phyloP scores from a whole-genome alignment of 2,797 vertebrate genomes.

The Sebastes dallii region DNA sequence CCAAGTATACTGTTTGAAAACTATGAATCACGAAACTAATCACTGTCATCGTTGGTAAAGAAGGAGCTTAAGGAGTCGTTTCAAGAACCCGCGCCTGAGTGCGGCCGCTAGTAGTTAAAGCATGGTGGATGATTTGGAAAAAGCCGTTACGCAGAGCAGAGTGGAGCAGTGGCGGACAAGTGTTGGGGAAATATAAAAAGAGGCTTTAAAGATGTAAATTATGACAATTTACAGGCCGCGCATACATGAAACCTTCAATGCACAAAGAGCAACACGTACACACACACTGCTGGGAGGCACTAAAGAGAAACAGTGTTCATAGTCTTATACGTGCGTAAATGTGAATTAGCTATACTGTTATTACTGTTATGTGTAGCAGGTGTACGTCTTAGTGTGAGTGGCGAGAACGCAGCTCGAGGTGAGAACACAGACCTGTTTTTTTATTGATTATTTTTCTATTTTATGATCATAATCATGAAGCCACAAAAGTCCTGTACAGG shows the following conservation, averaged over 20 bases:
- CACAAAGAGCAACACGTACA: background rate
- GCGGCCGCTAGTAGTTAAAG: constrained; percentile 4
- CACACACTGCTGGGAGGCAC: background rate
- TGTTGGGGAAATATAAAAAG: constrained; percentile 2
- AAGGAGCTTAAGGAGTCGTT: background rate
- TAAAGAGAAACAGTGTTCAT: background rate
- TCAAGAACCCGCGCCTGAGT: background rate
- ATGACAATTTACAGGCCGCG: background rate
- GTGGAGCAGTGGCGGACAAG: background rate
- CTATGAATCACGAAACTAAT: constrained; percentile 21
- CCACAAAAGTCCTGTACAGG: constrained; percentile 43
- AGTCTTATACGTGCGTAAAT: background rate
- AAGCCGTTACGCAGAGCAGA: background rate
- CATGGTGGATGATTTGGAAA: background rate
- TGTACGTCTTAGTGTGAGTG: background rate
- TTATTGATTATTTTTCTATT: constrained; percentile 27
- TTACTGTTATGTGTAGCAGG: background rate
- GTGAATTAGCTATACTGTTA: background rate
- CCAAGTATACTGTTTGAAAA: background rate
- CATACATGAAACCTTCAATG: background rate
- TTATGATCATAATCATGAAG: constrained; percentile 50
- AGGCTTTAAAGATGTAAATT: constrained; percentile 15
- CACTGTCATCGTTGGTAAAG: background rate
- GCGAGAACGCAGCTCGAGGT: background rate
- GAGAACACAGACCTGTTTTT: background rate